Conservation (phyloP, 2,797 vertebrate genomes). For the Setipinna tenuifilis region DNA sequence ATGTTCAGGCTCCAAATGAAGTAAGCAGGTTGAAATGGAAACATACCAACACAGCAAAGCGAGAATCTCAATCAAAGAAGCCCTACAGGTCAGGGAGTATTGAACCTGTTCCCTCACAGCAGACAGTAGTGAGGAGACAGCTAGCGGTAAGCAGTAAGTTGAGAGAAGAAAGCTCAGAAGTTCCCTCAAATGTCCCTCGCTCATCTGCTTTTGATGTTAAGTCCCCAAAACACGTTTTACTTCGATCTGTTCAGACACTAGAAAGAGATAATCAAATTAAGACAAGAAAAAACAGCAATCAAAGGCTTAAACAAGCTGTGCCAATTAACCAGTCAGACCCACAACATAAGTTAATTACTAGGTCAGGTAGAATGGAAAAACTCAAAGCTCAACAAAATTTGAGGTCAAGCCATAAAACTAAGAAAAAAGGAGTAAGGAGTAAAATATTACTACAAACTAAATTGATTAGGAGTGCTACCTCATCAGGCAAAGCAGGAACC, state of each 20-base stretch:
- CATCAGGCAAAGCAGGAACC: not conserved
- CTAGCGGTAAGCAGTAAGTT: not conserved
- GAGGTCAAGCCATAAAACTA: not conserved
- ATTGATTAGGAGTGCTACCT: not conserved
- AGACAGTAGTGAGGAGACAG: not conserved
- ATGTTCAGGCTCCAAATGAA: constrained; percentile 33
- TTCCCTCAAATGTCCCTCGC: not conserved
- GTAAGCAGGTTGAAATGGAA: not conserved
- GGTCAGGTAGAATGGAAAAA: not conserved
- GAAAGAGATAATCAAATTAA: not conserved
- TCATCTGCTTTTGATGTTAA: not conserved
- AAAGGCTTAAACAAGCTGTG: not conserved
- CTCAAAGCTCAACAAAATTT: not conserved
- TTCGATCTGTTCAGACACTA: not conserved
- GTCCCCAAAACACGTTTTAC: not conserved
- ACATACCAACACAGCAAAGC: not conserved
- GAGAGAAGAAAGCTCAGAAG: not conserved
- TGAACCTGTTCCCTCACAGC: not conserved
- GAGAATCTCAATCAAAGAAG: not conserved
- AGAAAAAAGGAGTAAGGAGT: not conserved
- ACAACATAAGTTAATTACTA: not conserved
- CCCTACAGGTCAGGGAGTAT: not conserved
- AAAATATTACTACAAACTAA: not conserved
- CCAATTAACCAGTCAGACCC: not conserved
- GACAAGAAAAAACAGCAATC: not conserved